Evolutionary conservation across 2,888 invertebrate genomes (phyloP), one percentile per base, ranked within the genome.

Genomic region (Phytoseiulus persimilis): DNA sequence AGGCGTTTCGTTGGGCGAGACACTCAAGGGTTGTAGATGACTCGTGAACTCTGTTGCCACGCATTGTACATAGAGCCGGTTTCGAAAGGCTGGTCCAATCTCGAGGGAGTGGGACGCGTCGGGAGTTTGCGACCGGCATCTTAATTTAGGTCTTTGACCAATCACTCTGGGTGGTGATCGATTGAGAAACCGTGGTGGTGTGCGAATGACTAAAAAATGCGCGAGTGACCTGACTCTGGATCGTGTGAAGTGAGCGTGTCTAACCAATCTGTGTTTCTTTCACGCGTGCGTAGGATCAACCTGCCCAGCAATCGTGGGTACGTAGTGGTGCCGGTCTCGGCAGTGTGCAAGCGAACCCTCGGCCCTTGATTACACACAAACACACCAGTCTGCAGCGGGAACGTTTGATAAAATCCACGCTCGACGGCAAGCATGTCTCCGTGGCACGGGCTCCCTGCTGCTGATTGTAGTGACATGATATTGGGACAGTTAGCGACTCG

Each of bases 261-360:
- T 65, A 65, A 65, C 65, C 31, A 32, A 32, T 32, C 23, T 87
- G 87, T 87, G 32, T 87, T 87, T 33, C 39, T 87, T 87, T 87
- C 87, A 87, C 45, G 87, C 87, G 87, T 87, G 87, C 87, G 32
- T 87, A 87, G 87, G 87, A 87, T 87, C 87, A 87, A 87, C 87
- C 87, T 87, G 87, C 87, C 87, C 87, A 87, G 87, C 87, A 87
- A 45, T 87, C 87, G 87, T 87, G 87, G 87, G 87, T 87, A 87
- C 87, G 87, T 87, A 87, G 45, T 65, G 18, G 65, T 65, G 65
- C 14, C 65, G 18, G 14, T 65, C 65, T 65, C 28, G 65, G 28
- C 65, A 65, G 23, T 65, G 65, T 65, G 65, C 65, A 65, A 65
- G 65, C 65, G 18, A 65, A 65, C 28, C 65, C 23, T 65, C 65